Base-by-base conservation (phyloP, 2,797 vertebrate genomes). In the Pseudocheirus occidentalis region DNA sequence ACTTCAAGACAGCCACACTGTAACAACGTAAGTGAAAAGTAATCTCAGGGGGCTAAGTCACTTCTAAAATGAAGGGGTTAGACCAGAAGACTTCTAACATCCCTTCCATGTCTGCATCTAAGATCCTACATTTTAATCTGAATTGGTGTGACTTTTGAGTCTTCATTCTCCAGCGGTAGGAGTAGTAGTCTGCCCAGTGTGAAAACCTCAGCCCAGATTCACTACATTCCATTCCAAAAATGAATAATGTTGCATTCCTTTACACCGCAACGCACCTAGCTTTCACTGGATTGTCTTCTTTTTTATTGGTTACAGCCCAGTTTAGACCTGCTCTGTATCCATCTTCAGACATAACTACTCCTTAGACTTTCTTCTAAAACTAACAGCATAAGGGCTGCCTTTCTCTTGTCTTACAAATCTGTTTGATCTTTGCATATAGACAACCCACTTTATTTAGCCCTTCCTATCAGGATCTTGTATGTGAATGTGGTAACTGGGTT, bases 261-360 rank as follows among this genome's bases (percentile, higher is more conserved):
- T 4, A 27, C 46, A 56, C 18, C 40, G 62, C 11, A 28, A 90
- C 55, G 87, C 27, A 59, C 40, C 16, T 40, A 14, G 9, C n/a
- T 28, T 40, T 57, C 24, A 6, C 12, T 29, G 54, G 54, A 46
- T 46, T 14, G 31, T 12, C 0, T 29, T 66, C 73, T 95, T 87
- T 4, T 34, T 0, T 46, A 12, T 31, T 90, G 55, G 34, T 10
- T 11, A 34, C 34, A 66, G 53, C 18, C 24, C 14, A 14, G 73
- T 55, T 6, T 29, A 3, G 5, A 16, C 10, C 24, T 10, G 46
- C 31, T 3, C 0, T 40, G 31, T n/a, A 29, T 50, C 1, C 0
- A 40, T 3, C 11, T 21, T 14, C 50, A 46, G 92, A 73, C 10
- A 55, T 14, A 90, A 40, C 16, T 57, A 1, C 1, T 46, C 31